Evolutionary conservation across 2,797 vertebrate species (phyloP).

Genomic region (Myotis daubentonii): DNA sequence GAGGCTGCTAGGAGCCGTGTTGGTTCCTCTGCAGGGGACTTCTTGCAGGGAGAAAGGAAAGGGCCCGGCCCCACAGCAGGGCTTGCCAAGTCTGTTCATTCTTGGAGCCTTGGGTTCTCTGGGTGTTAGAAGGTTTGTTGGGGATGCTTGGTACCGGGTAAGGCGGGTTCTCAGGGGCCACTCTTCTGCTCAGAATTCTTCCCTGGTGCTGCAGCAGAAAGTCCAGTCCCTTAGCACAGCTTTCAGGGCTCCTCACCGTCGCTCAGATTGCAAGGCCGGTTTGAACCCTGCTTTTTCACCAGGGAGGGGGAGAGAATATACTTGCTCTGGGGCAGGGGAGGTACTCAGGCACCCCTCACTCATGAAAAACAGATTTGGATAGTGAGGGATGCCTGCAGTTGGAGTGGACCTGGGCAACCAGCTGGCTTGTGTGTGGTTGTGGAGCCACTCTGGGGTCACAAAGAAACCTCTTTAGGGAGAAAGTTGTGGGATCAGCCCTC

Average conservation of each 20-base stretch:
- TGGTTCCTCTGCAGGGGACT: background rate
- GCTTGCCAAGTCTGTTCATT: background rate
- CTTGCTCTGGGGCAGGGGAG: background rate
- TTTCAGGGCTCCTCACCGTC: background rate
- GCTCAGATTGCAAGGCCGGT: background rate
- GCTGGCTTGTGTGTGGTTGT: background rate
- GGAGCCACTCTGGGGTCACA: background rate
- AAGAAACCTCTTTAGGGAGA: background rate
- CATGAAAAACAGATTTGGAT: background rate
- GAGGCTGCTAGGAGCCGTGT: background rate
- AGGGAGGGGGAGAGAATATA: no score
- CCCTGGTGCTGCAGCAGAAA: background rate
- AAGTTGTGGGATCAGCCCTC: background rate
- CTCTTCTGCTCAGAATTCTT: background rate
- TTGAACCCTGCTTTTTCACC: background rate
- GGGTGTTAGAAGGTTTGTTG: background rate
- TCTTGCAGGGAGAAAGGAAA: background rate
- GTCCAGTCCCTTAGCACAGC: background rate
- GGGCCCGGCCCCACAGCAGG: background rate
- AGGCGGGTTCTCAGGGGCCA: background rate
- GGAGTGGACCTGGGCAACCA: background rate
- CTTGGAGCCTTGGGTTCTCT: no score
- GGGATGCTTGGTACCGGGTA: rapidly evolving
- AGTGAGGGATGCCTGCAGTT: rapidly evolving
- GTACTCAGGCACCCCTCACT: background rate